Evolutionary conservation across 1,140 invertebrate species (phyloP).

Genomic region (Hesperophylax magnus): DNA sequence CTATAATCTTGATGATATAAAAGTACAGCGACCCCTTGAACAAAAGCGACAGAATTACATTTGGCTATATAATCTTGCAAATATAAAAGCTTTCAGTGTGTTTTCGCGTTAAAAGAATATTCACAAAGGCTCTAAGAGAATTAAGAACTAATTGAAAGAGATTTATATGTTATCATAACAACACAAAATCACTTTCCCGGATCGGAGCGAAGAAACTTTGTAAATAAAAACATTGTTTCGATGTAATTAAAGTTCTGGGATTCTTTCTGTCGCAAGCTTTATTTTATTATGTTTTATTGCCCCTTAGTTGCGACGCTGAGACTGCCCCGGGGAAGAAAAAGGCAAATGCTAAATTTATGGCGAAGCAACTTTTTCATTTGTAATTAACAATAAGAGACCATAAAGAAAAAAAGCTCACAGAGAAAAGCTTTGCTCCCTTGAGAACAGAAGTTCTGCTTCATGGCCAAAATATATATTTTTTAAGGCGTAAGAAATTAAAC

Average conservation of each 20-base stretch:
- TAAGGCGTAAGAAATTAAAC: no score
- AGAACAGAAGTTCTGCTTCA: neutral
- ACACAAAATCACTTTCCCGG: conserved; percentile 12
- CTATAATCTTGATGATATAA: no score
- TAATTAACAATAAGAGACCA: conserved; percentile 27
- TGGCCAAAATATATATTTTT: no score
- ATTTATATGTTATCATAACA: neutral
- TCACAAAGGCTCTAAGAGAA: neutral
- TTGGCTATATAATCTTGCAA: neutral
- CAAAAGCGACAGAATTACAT: no score
- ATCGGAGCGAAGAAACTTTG: conserved; percentile 10
- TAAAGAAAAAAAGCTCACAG: neutral
- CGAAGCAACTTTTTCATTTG: conserved; percentile 22
- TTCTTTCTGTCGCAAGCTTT: conserved; percentile 5
- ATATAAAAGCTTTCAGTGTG: neutral
- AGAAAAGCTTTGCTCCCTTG: neutral
- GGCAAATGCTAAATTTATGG: conserved; percentile 13
- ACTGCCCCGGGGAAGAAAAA: no score
- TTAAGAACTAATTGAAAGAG: neutral
- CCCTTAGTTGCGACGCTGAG: neutral
- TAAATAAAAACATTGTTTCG: conserved; percentile 27
- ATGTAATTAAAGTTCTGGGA: conserved; percentile 30
- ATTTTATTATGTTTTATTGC: conserved; percentile 37
- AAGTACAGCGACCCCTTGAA: no score
- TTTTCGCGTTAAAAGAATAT: neutral